phyloP scores from a whole-genome alignment of 2,888 invertebrate species.

The Plagiodera versicolora region DNA sequence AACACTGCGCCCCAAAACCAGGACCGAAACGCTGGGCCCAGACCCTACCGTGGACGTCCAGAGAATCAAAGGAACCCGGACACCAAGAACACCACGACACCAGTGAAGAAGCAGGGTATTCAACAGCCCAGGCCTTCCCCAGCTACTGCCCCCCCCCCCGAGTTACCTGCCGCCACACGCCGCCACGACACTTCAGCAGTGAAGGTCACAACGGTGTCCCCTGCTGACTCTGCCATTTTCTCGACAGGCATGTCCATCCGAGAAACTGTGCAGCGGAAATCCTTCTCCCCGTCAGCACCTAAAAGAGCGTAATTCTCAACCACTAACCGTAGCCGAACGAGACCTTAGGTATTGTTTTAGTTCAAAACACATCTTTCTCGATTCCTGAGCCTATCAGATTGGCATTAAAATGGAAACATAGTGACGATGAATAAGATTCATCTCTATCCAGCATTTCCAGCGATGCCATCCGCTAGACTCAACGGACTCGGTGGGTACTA shows the following conservation, averaged over 20 bases:
- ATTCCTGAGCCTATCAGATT: conserved; percentile 3
- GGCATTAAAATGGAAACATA: neutral
- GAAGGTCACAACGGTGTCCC: neutral
- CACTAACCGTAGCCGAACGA: conserved; percentile 15
- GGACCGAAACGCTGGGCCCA: too few relatives aligned
- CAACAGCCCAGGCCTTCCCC: too few relatives aligned
- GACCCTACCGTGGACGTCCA: neutral
- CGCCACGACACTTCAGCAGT: neutral
- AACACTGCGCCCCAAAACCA: too few relatives aligned
- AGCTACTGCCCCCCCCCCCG: neutral
- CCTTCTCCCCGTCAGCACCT: conserved; percentile 17
- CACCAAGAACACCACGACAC: neutral
- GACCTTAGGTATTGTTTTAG: conserved; percentile 10
- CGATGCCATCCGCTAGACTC: neutral
- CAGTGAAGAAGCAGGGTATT: neutral
- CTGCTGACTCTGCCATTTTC: conserved; percentile 14
- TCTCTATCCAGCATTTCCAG: conserved; percentile 14
- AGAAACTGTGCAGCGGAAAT: conserved; percentile 9
- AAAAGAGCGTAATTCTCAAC: conserved; percentile 23
- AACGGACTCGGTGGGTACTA: neutral
- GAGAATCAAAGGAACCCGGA: neutral
- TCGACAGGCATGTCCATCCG: conserved; percentile 3
- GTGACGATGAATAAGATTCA: conserved; percentile 11
- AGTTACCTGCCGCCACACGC: neutral
- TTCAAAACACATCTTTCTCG: conserved; percentile 3